Conservation (phyloP, 2,113 vertebrate genomes). For the Rhodinocichla rosea region DNA sequence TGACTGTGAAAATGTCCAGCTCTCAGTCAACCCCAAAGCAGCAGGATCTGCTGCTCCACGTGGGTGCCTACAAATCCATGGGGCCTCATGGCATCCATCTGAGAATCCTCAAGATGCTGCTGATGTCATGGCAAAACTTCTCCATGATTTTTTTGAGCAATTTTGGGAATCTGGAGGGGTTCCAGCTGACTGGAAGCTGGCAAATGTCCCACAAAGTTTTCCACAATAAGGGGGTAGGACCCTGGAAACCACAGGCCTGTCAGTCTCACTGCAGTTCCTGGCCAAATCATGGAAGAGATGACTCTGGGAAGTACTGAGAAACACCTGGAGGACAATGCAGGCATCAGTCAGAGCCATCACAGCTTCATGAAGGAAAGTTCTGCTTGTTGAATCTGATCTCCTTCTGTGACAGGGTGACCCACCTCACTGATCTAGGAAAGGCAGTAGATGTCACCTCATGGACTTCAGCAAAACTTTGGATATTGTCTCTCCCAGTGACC, state of each 20-base stretch:
- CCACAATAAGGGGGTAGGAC: not conserved
- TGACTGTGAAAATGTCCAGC: not conserved
- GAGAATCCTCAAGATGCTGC: not conserved
- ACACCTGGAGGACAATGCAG: not conserved
- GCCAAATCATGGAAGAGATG: not conserved
- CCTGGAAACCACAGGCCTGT: not conserved
- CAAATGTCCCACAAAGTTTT: not conserved
- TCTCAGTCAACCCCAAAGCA: not conserved
- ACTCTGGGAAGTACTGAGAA: not conserved
- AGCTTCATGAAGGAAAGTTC: not conserved
- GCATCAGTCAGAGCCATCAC: not conserved
- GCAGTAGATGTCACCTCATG: not conserved
- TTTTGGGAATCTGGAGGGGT: not conserved
- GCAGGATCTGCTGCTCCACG: not conserved
- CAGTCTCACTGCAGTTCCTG: not conserved
- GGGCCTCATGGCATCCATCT: not conserved
- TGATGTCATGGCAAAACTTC: not conserved
- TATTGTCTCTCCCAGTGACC: not conserved
- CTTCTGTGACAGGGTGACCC: not conserved
- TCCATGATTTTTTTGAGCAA: not conserved
- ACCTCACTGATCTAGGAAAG: not conserved
- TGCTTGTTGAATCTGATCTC: not conserved
- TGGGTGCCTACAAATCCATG: not conserved
- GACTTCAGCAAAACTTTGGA: not conserved
- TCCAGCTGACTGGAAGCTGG: not conserved